Conservation (phyloP, 1,140 invertebrate genomes). For the Bombyx mori region DNA sequence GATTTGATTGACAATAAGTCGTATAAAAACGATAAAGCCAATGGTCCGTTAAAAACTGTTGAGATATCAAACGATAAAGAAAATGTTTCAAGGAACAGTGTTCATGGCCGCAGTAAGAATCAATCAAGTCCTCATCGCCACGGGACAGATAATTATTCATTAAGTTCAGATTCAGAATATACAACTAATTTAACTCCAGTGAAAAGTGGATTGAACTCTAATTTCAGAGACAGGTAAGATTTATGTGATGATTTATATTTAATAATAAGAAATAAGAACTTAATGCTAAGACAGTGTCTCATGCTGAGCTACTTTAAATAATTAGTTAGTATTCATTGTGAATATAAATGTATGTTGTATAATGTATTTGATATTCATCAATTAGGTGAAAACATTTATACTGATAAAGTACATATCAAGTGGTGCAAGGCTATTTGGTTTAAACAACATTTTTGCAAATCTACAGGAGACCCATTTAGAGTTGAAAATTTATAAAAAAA, state of each 20-base stretch:
- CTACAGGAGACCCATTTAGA: too few relatives aligned
- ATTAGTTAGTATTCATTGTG: too few relatives aligned
- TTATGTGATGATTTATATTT: neutral
- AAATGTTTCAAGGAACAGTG: conserved; percentile 21
- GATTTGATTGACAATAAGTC: conserved; percentile 40
- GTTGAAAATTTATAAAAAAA: too few relatives aligned
- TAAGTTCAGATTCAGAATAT: conserved; percentile 79
- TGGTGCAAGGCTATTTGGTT: too few relatives aligned
- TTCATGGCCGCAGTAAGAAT: conserved; percentile 34
- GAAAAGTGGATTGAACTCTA: conserved; percentile 40
- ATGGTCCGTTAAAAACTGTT: conserved; percentile 23
- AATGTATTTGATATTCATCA: too few relatives aligned
- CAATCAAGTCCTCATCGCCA: conserved; percentile 50
- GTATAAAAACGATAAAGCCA: conserved; percentile 42
- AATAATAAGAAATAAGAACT: too few relatives aligned
- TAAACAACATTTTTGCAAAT: too few relatives aligned
- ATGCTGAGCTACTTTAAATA: too few relatives aligned
- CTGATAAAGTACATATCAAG: too few relatives aligned
- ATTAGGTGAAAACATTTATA: too few relatives aligned
- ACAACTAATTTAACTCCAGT: conserved; percentile 55
- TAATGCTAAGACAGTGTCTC: too few relatives aligned
- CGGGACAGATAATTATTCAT: conserved; percentile 70
- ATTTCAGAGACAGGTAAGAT: conserved; percentile 75
- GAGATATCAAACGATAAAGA: conserved; percentile 35
- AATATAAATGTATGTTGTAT: too few relatives aligned